These are phyloP conservation scores for Neodon shergylaensis DNA, from an alignment of 2,113 vertebrate species.

Conservation along the genomic window DNA sequence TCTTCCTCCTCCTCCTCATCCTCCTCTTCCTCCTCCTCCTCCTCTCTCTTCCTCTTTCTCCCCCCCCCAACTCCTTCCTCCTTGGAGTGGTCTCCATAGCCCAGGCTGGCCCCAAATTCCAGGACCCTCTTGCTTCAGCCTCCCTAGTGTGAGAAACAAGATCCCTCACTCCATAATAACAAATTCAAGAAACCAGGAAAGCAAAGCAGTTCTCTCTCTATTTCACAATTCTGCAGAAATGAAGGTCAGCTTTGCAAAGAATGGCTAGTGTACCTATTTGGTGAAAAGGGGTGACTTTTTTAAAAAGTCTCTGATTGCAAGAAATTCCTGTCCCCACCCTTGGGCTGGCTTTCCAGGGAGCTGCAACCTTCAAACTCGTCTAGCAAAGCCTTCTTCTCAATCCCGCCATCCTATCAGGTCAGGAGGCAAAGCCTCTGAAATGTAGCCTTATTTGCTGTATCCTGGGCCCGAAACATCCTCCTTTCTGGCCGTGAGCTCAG, in stretches of 20 bases:
- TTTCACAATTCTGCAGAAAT: not conserved
- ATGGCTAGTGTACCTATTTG: not conserved
- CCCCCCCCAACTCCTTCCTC: not conserved
- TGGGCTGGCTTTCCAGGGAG: not conserved
- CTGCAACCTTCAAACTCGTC: not conserved
- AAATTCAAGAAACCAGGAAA: not conserved
- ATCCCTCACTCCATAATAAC: not conserved
- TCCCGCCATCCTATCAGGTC: no score
- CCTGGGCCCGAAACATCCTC: not conserved
- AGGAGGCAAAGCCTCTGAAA: not conserved
- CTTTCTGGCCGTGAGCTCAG: not conserved
- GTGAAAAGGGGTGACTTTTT: not conserved
- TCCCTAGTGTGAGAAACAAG: not conserved
- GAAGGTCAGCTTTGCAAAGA: not conserved
- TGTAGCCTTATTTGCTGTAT: not conserved
- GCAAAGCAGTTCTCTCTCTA: not conserved
- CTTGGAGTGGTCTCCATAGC: not conserved
- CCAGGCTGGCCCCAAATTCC: not conserved
- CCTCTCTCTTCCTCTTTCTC: not conserved
- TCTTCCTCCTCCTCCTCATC: no score
- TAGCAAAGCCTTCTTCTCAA: not conserved
- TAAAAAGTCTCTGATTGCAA: not conserved
- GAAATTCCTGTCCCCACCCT: no score
- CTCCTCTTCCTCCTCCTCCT: not conserved
- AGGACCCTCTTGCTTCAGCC: not conserved